Conservation (phyloP, 2,113 vertebrate species). For the Tyto alba region DNA sequence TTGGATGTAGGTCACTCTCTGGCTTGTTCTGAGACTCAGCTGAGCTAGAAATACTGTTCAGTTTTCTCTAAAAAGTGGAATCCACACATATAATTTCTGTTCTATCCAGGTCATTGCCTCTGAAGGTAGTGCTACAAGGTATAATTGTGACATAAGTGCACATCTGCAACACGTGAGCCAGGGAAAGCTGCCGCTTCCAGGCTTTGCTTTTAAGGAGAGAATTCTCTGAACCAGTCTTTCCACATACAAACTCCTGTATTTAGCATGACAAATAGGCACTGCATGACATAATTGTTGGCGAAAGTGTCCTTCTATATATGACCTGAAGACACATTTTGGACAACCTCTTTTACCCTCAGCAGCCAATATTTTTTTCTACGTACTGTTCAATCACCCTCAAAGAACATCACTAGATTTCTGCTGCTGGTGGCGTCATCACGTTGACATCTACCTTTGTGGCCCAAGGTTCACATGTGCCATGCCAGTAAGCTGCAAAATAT, state of each 20-base stretch:
- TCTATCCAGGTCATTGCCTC: background rate
- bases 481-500: background rate
- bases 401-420: background rate
- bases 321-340: background rate
- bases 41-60: background rate
- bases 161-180: background rate
- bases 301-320: background rate
- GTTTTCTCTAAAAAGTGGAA: background rate
- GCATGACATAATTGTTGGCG: background rate
- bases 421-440: background rate
- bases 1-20: constrained; percentile 26
- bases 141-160: background rate
- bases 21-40: background rate
- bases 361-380: background rate
- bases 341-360: background rate
- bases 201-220: background rate
- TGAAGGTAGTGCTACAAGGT: background rate
- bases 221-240: background rate
- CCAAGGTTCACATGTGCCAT: no score
- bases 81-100: background rate
- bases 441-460: rapidly evolving
- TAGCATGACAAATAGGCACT: background rate
- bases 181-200: background rate
- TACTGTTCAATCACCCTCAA: background rate
- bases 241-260: background rate